Conservation (phyloP, 2,888 invertebrate genomes). For the Himalopsyche anomala region DNA sequence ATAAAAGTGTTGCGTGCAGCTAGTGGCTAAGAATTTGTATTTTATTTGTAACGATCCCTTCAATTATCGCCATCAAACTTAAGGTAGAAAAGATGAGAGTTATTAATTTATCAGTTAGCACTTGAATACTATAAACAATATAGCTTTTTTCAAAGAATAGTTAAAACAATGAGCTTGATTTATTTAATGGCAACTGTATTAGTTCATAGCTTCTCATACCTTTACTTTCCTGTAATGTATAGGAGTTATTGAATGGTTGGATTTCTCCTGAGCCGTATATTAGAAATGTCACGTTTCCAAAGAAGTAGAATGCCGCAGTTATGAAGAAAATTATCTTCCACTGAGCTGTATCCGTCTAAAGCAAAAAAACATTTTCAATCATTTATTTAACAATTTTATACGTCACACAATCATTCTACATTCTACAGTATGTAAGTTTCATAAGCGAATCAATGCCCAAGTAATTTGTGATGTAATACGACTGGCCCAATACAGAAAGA, state of each 20-base stretch:
- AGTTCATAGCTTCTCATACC: not conserved
- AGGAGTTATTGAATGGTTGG: constrained; percentile 51
- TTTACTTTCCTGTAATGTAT: not conserved
- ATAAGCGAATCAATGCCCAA: not conserved
- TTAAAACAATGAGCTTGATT: too few relatives aligned
- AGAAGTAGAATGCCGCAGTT: constrained; percentile 45
- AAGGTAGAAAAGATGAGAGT: too few relatives aligned
- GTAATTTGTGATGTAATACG: too few relatives aligned
- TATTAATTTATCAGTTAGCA: too few relatives aligned
- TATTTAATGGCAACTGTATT: too few relatives aligned
- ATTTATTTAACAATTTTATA: not conserved
- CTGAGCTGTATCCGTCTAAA: constrained; percentile 52
- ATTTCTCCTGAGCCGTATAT: constrained; percentile 52
- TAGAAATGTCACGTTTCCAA: constrained; percentile 52
- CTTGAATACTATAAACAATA: too few relatives aligned
- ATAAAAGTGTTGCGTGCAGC: too few relatives aligned
- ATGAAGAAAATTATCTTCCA: constrained; percentile 56
- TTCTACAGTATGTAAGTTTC: not conserved
- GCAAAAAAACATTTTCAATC: not conserved
- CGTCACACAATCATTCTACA: not conserved
- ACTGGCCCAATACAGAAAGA: too few relatives aligned
- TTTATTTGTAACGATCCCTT: too few relatives aligned
- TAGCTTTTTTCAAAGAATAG: too few relatives aligned
- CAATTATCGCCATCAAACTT: too few relatives aligned
- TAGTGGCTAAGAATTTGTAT: too few relatives aligned